Percentiles rank a stretch among this genome's conserved stretches.
phyloP scores from a whole-genome alignment of 2,113 vertebrate species.

The Carassius auratus region DNA sequence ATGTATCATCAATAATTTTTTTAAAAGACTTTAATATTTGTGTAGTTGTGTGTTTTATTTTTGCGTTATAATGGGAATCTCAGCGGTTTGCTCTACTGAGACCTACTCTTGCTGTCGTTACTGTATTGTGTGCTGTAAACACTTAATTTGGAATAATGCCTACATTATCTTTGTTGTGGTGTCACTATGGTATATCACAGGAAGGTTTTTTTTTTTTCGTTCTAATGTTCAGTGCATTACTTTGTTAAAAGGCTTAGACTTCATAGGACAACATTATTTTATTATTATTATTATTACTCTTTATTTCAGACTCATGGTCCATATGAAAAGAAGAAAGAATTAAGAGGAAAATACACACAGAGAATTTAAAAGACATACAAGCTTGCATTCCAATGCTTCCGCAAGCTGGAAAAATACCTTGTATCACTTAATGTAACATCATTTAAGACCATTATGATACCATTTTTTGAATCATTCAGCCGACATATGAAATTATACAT shows the following conservation, averaged over 20 bases:
- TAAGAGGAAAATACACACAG: too few species aligned
- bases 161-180: not conserved
- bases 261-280: not conserved
- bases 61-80: not conserved
- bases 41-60: not conserved
- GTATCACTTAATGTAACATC: too few species aligned
- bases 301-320: too few species aligned
- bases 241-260: not conserved
- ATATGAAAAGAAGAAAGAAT: too few species aligned
- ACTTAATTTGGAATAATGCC: not conserved
- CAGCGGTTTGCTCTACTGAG: not conserved
- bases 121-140: not conserved
- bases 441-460: too few species aligned
- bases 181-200: not conserved
- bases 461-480: too few species aligned
- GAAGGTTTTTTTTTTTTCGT: not conserved
- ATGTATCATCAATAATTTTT: not conserved
- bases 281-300: too few species aligned
- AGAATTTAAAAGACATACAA: too few species aligned
- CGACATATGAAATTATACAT: too few species aligned
- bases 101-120: too few species aligned
- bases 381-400: too few species aligned
- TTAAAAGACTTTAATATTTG: not conserved
- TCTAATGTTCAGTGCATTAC: not conserved
- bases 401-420: too few species aligned